A percentile compares a stretch with the other conserved stretches of the same genome.
phyloP scores from a whole-genome alignment of 2,797 vertebrate species.

The Coregonus ussuriensis region DNA sequence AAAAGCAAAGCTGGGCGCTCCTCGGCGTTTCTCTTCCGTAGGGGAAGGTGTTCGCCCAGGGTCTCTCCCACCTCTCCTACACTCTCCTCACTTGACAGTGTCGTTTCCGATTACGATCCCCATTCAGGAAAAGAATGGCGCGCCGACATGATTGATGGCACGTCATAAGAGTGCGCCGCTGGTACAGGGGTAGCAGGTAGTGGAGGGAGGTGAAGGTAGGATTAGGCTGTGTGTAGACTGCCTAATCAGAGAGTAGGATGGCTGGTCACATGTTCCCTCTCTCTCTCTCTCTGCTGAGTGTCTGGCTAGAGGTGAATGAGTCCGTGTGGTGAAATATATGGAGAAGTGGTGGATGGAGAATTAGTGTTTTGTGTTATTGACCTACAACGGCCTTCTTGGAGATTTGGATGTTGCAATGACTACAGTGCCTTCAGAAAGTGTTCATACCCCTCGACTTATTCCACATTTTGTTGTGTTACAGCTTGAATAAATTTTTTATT shows the following conservation, averaged over 20 bases:
- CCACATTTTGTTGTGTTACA: no score
- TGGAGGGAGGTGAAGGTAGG: constrained; percentile 52
- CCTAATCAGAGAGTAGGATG: constrained; percentile 29
- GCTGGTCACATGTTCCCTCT: neutral
- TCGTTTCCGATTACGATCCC: constrained; percentile 68
- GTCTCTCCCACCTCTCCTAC: no score
- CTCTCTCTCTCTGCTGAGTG: neutral
- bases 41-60: no score
- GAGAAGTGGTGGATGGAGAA: neutral
- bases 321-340: neutral
- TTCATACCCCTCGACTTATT: no score
- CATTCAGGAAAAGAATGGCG: constrained; percentile 72
- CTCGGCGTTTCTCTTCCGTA: no score
- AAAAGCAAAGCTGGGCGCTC: constrained; percentile 57
- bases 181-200: constrained; percentile 47
- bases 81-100: no score
- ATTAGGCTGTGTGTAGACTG: constrained; percentile 50
- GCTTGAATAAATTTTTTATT: no score
- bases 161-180: constrained; percentile 62
- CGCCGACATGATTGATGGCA: constrained; percentile 72
- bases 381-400: no score
- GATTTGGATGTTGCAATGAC: no score
- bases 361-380: neutral
- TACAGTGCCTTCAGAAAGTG: no score
- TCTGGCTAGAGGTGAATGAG: neutral